Evolutionary conservation across 2,113 vertebrate species (phyloP).

Genomic region (Hystrix cristata): DNA sequence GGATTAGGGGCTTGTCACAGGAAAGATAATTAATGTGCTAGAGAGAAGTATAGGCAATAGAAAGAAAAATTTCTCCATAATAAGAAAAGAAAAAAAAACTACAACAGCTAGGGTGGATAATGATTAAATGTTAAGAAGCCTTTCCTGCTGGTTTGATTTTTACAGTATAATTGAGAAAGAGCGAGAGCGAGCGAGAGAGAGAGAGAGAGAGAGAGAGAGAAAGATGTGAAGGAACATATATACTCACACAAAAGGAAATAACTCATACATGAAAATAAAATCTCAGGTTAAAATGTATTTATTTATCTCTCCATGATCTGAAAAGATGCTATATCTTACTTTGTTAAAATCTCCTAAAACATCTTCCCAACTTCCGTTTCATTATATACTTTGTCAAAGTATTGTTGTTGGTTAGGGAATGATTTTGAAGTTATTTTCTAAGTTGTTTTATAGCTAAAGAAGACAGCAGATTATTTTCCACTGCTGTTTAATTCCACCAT

Average conservation of each 20-base stretch:
- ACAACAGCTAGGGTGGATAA: slow-evolving; percentile 64
- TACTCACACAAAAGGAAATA: background rate
- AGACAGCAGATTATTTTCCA: slow-evolving; percentile 47
- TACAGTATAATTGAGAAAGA: slow-evolving; percentile 75
- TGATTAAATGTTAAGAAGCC: slow-evolving; percentile 77
- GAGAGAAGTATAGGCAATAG: slow-evolving; percentile 68
- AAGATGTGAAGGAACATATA: background rate
- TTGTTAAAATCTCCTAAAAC: slow-evolving; percentile 34
- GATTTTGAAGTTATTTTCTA: slow-evolving; percentile 67
- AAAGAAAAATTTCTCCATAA: slow-evolving; percentile 77
- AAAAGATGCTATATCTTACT: slow-evolving; percentile 46
- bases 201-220: background rate
- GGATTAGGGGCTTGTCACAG: slow-evolving; percentile 73
- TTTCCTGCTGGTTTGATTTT: slow-evolving; percentile 78
- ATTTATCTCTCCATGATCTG: slow-evolving; percentile 55
- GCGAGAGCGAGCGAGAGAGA: background rate
- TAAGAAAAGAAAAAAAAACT: slow-evolving; percentile 71
- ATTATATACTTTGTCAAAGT: slow-evolving; percentile 62
- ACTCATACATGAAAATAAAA: slow-evolving; percentile 7
- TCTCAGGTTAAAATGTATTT: slow-evolving; percentile 62
- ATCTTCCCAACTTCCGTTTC: slow-evolving; percentile 47
- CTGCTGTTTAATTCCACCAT: background rate
- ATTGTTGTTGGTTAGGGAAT: slow-evolving; percentile 39
- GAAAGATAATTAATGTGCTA: slow-evolving; percentile 75
- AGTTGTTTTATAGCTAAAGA: slow-evolving; percentile 53